phyloP scores from a whole-genome alignment of 2,888 invertebrate genomes.

The Mythimna pallens region DNA sequence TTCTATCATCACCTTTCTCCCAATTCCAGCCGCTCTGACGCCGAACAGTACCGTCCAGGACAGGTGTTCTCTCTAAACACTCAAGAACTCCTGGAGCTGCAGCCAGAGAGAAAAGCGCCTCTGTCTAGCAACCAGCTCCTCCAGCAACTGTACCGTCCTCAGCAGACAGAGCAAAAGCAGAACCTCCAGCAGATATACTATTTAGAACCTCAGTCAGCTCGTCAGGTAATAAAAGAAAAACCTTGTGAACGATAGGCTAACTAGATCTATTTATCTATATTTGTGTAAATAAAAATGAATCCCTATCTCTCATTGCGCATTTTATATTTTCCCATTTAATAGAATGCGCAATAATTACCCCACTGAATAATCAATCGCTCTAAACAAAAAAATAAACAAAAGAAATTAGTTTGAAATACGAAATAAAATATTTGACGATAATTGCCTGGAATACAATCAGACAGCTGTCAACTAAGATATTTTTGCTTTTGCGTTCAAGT shows the following conservation, averaged over 20 bases:
- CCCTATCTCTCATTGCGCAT: too few relatives aligned
- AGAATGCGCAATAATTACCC: not conserved
- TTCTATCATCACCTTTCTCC: not conserved
- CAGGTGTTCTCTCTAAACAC: constrained; percentile 86
- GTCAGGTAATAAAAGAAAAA: constrained; percentile 74
- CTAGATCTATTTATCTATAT: too few relatives aligned
- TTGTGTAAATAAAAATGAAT: too few relatives aligned
- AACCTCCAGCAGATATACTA: constrained; percentile 84
- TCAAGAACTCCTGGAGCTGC: constrained; percentile 84
- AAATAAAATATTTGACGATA: constrained; percentile 13
- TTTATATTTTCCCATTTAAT: too few relatives aligned
- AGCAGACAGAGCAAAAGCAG: constrained; percentile 82
- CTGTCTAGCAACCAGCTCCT: constrained; percentile 77
- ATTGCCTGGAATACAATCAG: constrained; percentile 30
- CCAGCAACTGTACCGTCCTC: constrained; percentile 82
- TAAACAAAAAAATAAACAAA: not conserved
- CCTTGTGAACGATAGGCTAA: too few relatives aligned
- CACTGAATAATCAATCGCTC: not conserved
- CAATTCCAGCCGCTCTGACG: constrained; percentile 74
- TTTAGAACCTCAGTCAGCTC: constrained; percentile 80
- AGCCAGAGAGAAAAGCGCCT: constrained; percentile 85
- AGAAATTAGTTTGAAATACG: constrained; percentile 37
- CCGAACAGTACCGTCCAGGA: constrained; percentile 85
- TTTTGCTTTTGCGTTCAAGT: constrained; percentile 14
- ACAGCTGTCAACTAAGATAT: constrained; percentile 28